phyloP scores from a whole-genome alignment of 2,888 invertebrate species.

The Bedellia somnulentella region DNA sequence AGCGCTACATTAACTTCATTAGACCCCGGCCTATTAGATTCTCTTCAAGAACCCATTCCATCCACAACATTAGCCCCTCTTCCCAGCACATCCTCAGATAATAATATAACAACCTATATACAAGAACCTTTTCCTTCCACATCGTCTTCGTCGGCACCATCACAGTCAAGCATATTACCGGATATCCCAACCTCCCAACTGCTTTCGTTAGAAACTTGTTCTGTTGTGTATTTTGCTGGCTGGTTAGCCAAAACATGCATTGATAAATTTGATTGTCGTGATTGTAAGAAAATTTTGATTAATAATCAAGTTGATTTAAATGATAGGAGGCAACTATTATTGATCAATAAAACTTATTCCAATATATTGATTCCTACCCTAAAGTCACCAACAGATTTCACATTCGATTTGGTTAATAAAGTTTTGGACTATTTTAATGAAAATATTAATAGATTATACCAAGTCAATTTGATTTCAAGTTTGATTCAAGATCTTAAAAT shows the following conservation, averaged over 20 bases:
- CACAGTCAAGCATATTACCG: neutral
- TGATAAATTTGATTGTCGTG: neutral
- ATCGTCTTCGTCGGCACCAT: neutral
- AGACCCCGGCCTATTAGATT: neutral
- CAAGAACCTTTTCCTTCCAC: neutral
- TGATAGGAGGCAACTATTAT: neutral
- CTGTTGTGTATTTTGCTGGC: neutral
- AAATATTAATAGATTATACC: neutral
- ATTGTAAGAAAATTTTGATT: neutral
- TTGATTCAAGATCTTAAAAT: neutral
- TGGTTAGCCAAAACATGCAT: neutral
- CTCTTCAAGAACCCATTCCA: neutral
- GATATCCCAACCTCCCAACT: no score
- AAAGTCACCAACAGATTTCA: neutral
- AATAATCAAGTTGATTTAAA: neutral
- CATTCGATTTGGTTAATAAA: neutral
- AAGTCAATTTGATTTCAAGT: neutral
- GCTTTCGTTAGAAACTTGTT: neutral
- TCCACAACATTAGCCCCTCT: neutral
- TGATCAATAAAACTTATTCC: neutral
- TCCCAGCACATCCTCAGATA: neutral
- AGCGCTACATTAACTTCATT: neutral
- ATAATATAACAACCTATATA: neutral
- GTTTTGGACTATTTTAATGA: neutral
- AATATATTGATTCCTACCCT: neutral